Conservation (phyloP, 2,797 vertebrate genomes). For the Alca torda region DNA sequence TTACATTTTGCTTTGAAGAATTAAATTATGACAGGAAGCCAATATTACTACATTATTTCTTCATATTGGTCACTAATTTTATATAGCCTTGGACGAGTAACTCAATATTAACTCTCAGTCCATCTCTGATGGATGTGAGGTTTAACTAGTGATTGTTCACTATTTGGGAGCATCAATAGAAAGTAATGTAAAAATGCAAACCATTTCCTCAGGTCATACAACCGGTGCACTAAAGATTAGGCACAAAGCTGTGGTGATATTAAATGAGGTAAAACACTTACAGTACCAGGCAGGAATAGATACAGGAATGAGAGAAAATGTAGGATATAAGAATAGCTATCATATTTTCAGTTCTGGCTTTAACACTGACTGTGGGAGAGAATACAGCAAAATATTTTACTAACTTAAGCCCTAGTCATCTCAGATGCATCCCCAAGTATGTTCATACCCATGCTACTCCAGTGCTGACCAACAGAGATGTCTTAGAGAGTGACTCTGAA, state of each 20-base stretch:
- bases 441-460: background rate
- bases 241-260: background rate
- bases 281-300: background rate
- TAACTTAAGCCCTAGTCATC: background rate
- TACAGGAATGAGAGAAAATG: fast-evolving
- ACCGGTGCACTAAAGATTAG: background rate
- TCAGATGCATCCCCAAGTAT: background rate
- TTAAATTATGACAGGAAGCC: background rate
- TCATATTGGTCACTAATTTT: background rate
- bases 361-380: background rate
- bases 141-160: background rate
- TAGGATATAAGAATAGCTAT: background rate
- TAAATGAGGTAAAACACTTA: background rate
- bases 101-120: background rate
- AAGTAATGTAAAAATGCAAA: background rate
- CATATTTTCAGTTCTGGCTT: background rate
- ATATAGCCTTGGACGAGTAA: background rate
- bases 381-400: background rate
- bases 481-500: background rate
- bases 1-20: background rate
- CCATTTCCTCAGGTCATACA: fast-evolving
- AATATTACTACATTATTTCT: background rate
- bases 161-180: background rate
- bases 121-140: background rate
- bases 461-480: background rate